These are phyloP conservation scores for Polyergus mexicanus DNA, from an alignment of 1,140 invertebrate genomes.

Conservation along the genomic window DNA sequence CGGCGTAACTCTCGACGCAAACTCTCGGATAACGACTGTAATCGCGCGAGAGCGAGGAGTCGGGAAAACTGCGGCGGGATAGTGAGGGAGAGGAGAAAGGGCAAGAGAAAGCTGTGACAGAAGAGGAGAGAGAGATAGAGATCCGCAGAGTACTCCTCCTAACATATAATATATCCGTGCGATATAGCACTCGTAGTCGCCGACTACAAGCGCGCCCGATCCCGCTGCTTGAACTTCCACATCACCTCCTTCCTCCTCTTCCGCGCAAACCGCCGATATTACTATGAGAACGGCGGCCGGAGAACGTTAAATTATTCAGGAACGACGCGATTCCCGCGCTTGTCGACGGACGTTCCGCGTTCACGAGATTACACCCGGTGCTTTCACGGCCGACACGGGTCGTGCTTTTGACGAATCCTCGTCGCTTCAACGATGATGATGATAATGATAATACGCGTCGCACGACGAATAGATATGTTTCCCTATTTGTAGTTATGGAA, in stretches of 20 bases:
- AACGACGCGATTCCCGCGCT: constrained; percentile 57
- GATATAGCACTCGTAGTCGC: constrained; percentile 48
- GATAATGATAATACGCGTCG: neutral
- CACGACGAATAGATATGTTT: neutral
- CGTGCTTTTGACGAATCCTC: constrained; percentile 41
- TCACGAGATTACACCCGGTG: constrained; percentile 54
- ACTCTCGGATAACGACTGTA: constrained; percentile 56
- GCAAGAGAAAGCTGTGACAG: neutral
- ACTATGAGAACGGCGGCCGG: constrained; percentile 58
- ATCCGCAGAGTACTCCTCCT: constrained; percentile 28
- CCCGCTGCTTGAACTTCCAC: constrained; percentile 51
- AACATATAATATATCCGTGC: constrained; percentile 35
- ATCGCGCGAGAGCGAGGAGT: constrained; percentile 24
- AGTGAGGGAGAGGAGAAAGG: neutral
- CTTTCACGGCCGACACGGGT: constrained; percentile 34
- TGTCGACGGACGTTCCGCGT: constrained; percentile 44
- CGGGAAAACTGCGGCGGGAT: neutral
- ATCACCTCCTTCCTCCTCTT: neutral
- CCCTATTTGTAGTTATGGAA: too few species aligned
- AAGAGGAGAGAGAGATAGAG: constrained; percentile 11
- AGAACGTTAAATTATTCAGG: constrained; percentile 61
- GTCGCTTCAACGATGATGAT: constrained; percentile 43
- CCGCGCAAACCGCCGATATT: constrained; percentile 56
- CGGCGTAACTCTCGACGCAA: constrained; percentile 40
- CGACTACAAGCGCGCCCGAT: constrained; percentile 52